Evolutionary conservation across 2,797 vertebrate genomes (phyloP), one percentile per base, ranked within the genome.

Genomic region (Euthynnus affinis): DNA sequence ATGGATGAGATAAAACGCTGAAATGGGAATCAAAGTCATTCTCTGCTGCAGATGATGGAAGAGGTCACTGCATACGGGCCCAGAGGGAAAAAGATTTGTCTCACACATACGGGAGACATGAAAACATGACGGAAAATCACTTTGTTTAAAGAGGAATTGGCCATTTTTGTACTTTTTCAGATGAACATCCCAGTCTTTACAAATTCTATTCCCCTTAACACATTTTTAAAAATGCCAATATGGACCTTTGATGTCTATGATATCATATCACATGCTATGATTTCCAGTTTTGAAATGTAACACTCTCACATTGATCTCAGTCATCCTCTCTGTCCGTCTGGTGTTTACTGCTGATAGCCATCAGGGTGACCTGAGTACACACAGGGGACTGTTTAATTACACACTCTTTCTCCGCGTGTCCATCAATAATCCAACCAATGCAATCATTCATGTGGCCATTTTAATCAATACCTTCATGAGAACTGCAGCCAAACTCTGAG

Each of bases 321-420:
- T 49, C 44, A 20, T 40, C 42, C 52, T 69, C 69, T 70, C 64
- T 12, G 60, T 67, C 70, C 32, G 23, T 74, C 81, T 88, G 71
- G 78, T 88, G 88, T 91, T 91, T 91, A 89, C 83, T 67, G 88
- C 89, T 83, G 86, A 89, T 88, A 74, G 82, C 60, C 84, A 88
- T 88, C 81, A 53, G 82, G 72, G 78, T 76, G 92, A 89, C 91
- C 87, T 49, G 83, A 92, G 86, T 55, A 68, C 86, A 77, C 91
- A 88, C 90, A 0, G 29, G 92, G 90, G 92, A 93, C 83, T 84
- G 83, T 90, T 94, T 91, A 90, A 93, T 93, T 91, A 93, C 88
- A 87, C 78, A 65, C 80, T 73, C 71, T 77, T 86, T 90, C 86
- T 81, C 84, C 53, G 51, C 32, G 18, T 81, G 83, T 70, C 83